Evolutionary conservation across 1,140 invertebrate genomes (phyloP).

Genomic region (Aphaenogaster ashmeadi): DNA sequence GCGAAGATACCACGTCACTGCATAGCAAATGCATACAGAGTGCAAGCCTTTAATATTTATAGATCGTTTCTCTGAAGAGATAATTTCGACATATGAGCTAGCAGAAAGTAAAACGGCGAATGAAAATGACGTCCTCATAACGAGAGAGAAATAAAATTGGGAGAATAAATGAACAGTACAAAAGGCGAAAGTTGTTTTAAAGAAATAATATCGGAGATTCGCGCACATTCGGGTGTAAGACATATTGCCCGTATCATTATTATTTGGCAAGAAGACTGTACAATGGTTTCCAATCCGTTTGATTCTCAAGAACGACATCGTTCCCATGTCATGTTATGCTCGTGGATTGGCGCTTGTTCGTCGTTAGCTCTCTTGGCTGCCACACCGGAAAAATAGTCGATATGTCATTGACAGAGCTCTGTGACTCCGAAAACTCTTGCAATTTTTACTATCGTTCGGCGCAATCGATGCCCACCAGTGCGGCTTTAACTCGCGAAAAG

Average conservation of each 20-base stretch:
- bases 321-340: background rate
- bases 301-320: background rate
- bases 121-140: background rate
- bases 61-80: background rate
- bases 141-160: background rate
- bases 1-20: background rate
- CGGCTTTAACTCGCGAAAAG: conserved; percentile 19
- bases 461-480: conserved; percentile 9
- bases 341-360: conserved; percentile 17
- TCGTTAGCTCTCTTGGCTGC: background rate
- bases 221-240: background rate
- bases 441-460: conserved; percentile 50
- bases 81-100: background rate
- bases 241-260: background rate
- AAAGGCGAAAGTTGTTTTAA: background rate
- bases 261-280: background rate
- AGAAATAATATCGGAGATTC: background rate
- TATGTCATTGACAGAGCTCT: conserved; percentile 44
- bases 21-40: background rate
- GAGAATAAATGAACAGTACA: background rate
- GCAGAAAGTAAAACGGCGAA: background rate
- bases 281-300: conserved; percentile 13
- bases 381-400: conserved; percentile 20
- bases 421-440: conserved; percentile 15
- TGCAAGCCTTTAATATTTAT: conserved; percentile 21